A percentile compares a stretch with the other conserved stretches of the same genome.
phyloP scores from a whole-genome alignment of 2,888 invertebrate genomes.

The Terebella lapidaria region DNA sequence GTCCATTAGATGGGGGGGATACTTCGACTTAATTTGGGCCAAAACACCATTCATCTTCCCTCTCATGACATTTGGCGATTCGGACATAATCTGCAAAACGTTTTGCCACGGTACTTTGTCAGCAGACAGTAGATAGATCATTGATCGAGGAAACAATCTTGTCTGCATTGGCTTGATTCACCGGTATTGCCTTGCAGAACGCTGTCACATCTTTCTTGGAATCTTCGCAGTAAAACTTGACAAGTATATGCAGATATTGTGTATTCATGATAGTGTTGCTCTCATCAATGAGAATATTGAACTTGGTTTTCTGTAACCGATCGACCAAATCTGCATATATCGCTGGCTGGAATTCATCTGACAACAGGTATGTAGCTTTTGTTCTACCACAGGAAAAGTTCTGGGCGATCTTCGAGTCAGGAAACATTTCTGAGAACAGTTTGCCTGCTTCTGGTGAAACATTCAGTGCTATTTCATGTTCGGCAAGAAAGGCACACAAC shows the following conservation, averaged over 20 bases:
- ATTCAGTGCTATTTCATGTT: neutral
- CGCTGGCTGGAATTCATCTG: neutral
- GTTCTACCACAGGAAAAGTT: conserved; percentile 1
- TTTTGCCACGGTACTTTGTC: too few relatives aligned
- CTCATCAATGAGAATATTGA: neutral
- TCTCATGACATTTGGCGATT: too few relatives aligned
- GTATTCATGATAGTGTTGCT: neutral
- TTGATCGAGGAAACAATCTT: neutral
- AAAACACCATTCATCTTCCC: too few relatives aligned
- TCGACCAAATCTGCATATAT: too few relatives aligned
- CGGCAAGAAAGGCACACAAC: neutral
- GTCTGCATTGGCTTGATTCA: neutral
- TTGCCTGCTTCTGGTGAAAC: neutral
- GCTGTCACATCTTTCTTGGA: neutral
- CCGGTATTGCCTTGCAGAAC: neutral
- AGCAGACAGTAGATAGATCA: too few relatives aligned
- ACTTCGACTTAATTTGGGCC: too few relatives aligned
- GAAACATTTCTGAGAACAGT: neutral
- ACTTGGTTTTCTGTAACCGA: too few relatives aligned
- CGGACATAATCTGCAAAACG: too few relatives aligned
- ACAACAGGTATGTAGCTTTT: neutral
- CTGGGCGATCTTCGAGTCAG: neutral
- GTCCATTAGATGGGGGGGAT: neutral
- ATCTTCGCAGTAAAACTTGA: neutral
- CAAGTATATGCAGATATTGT: neutral